Conservation (phyloP, 1,140 invertebrate genomes). For the Bombus difficillimus region DNA sequence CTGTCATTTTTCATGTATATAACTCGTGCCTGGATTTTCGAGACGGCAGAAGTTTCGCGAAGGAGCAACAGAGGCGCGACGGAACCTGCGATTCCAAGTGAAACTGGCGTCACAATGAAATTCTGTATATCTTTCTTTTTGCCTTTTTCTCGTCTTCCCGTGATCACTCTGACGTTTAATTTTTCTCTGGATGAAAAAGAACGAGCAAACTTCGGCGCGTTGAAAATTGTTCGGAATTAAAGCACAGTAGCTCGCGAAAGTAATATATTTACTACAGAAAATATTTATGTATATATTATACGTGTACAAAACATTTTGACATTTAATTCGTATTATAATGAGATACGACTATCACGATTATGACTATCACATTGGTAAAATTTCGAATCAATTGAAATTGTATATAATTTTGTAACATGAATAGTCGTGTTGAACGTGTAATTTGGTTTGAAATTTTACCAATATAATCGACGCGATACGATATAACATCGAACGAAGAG, state of each 20-base stretch:
- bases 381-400: no score
- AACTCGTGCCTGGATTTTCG: constrained; percentile 43
- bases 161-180: constrained; percentile 13
- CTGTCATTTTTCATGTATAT: constrained; percentile 42
- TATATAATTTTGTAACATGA: neutral
- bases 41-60: neutral
- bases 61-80: neutral
- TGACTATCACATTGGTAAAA: no score
- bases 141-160: neutral
- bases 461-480: neutral
- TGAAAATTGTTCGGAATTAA: neutral
- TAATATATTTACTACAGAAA: no score
- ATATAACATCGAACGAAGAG: neutral
- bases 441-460: no score
- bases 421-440: neutral
- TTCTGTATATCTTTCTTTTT: neutral
- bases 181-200: neutral
- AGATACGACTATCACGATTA: neutral
- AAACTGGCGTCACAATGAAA: neutral
- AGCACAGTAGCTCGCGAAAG: neutral
- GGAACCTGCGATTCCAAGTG: neutral
- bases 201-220: no score
- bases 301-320: neutral
- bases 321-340: neutral
- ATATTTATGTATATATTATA: neutral